Percentiles rank a stretch among this genome's conserved stretches.
These are phyloP conservation scores for Antedon mediterranea DNA, from an alignment of 53 echinoderm and acorn worm species.

Conservation along the genomic window DNA sequence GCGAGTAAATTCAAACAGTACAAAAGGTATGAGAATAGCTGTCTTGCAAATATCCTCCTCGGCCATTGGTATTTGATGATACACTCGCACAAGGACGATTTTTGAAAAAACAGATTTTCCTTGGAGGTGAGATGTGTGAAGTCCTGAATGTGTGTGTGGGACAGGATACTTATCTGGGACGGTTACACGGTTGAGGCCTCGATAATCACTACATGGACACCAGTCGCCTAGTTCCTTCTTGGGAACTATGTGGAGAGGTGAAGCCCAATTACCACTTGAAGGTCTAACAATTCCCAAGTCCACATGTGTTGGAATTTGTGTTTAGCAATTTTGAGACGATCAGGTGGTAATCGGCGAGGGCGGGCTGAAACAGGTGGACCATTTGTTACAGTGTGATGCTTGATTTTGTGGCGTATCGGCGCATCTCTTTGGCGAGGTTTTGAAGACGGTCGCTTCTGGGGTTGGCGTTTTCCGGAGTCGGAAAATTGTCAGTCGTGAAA, in stretches of 20 bases:
- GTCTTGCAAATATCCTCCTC: constrained; percentile 20
- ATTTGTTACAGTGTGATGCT: constrained; percentile 10
- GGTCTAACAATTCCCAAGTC: constrained; percentile 31
- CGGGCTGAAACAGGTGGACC: constrained; percentile 20
- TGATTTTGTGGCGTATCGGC: constrained; percentile 2
- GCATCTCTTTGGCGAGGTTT: not conserved
- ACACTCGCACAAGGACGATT: constrained; percentile 22
- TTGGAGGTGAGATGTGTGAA: constrained; percentile 5
- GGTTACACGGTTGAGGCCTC: constrained; percentile 14
- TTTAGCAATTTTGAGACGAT: constrained; percentile 3
- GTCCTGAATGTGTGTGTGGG: constrained; percentile 28
- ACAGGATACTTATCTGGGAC: constrained; percentile 23
- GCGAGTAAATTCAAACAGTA: constrained; percentile 28
- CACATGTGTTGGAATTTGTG: constrained; percentile 34
- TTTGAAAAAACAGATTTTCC: constrained; percentile 25
- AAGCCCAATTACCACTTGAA: constrained; percentile 30
- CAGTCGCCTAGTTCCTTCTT: constrained; percentile 36
- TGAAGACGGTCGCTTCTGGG: not conserved
- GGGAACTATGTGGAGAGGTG: constrained; percentile 24
- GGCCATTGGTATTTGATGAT: constrained; percentile 28
- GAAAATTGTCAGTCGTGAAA: too few species aligned
- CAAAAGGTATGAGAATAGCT: constrained; percentile 26
- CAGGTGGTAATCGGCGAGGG: constrained; percentile 12
- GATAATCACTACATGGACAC: constrained; percentile 31
- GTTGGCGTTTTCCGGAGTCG: too few species aligned